These are phyloP conservation scores for Odontophorus gujanensis DNA, from an alignment of 2,113 vertebrate genomes.

Conservation along the genomic window DNA sequence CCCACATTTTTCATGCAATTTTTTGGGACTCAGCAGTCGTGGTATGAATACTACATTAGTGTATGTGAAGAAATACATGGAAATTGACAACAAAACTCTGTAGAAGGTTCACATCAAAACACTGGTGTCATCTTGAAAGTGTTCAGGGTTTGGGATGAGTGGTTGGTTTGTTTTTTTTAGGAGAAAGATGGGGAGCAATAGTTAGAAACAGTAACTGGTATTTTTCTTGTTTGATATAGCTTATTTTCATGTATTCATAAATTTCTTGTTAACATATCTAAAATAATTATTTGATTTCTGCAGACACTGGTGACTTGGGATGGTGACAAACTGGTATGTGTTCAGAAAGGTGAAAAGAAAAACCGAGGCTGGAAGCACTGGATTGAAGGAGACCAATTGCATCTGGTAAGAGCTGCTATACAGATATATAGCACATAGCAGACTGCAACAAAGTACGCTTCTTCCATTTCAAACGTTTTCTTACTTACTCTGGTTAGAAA, in stretches of 20 bases:
- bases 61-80: not conserved
- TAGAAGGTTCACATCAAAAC: not conserved
- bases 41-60: not conserved
- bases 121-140: not conserved
- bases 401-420: constrained; percentile 83
- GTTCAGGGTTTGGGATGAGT: not conserved
- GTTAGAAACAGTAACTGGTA: not conserved
- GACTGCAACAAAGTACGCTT: not conserved
- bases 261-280: not conserved
- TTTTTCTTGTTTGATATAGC: not conserved
- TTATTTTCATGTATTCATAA: not conserved
- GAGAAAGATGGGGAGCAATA: not conserved
- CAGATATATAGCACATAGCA: not conserved
- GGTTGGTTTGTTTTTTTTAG: not conserved
- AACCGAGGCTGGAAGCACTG: constrained; percentile 96
- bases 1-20: not conserved
- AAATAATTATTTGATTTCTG: constrained; percentile 39
- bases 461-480: not conserved
- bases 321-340: constrained; percentile 88
- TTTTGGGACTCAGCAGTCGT: not conserved
- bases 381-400: constrained; percentile 90
- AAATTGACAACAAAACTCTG: not conserved
- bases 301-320: constrained; percentile 92
- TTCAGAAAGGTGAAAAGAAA: constrained; percentile 94
- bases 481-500: not conserved